Evolutionary conservation across 53 echinoderm and acorn worm species (phyloP).

Genomic region (Paracentrotus lividus): DNA sequence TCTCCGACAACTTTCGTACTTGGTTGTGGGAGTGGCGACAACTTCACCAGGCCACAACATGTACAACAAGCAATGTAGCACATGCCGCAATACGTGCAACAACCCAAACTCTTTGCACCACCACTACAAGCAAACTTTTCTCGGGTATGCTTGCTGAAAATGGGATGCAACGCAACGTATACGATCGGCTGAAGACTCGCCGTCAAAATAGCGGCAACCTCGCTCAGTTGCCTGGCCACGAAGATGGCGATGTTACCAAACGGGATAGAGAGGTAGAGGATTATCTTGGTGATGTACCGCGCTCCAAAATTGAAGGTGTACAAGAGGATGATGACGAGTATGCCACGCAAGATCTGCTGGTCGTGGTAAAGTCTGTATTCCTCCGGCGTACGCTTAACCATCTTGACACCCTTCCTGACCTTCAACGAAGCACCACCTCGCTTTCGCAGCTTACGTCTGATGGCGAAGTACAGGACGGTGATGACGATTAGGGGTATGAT

Average conservation of each 20-base stretch:
- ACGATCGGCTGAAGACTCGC: slow-evolving; percentile 49
- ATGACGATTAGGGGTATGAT: slow-evolving; percentile 79
- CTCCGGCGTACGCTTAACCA: slow-evolving; percentile 11
- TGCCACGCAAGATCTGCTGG: slow-evolving; percentile 19
- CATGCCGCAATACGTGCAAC: not conserved
- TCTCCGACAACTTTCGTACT: not conserved
- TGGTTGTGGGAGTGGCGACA: slow-evolving; percentile 2
- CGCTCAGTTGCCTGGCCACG: slow-evolving; percentile 23
- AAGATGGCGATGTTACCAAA: slow-evolving; percentile 38
- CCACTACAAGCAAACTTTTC: slow-evolving; percentile 14
- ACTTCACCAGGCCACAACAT: not conserved
- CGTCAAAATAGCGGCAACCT: slow-evolving; percentile 42
- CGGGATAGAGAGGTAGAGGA: slow-evolving; percentile 31
- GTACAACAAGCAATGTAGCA: slow-evolving; percentile 47
- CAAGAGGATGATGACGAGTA: slow-evolving; percentile 14
- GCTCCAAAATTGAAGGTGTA: slow-evolving; percentile 54
- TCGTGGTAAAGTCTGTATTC: slow-evolving; percentile 41
- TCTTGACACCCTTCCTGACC: not conserved
- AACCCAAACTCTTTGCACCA: not conserved
- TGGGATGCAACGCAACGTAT: slow-evolving; percentile 16
- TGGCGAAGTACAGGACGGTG: slow-evolving; percentile 72
- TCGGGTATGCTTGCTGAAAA: slow-evolving; percentile 11
- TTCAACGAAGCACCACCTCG: slow-evolving; percentile 6
- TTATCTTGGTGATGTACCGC: slow-evolving; percentile 54
- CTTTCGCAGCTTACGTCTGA: slow-evolving; percentile 53